These are phyloP conservation scores for Zoanthus gigantus DNA, from an alignment of 92 coral and sea anemone species.

Conservation along the genomic window DNA sequence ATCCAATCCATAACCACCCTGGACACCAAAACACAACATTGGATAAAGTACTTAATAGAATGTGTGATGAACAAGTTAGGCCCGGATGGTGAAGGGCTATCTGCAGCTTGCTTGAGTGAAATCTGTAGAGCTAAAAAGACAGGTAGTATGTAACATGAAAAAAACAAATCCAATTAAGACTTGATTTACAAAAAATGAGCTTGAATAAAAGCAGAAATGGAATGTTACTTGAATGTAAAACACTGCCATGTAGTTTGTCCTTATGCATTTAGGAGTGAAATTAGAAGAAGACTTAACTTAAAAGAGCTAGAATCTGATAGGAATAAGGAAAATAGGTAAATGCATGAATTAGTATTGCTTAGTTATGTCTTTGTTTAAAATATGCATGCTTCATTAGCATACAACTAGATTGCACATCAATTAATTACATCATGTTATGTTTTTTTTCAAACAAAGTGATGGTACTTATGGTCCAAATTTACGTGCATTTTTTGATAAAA, in stretches of 20 bases:
- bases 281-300: background rate
- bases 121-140: constrained; percentile 2
- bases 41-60: constrained; percentile 66
- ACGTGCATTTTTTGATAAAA: too few relatives aligned
- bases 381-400: too few relatives aligned
- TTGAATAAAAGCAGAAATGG: background rate
- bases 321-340: too few relatives aligned
- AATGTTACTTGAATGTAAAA: background rate
- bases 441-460: too few relatives aligned
- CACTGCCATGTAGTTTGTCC: background rate
- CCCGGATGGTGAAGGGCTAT: background rate
- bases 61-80: background rate
- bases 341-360: too few relatives aligned
- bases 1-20: constrained; percentile 76
- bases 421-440: too few relatives aligned
- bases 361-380: too few relatives aligned
- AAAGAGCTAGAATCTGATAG: too few relatives aligned
- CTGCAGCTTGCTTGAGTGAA: background rate
- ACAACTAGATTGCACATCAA: too few relatives aligned
- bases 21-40: constrained; percentile 78
- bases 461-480: too few relatives aligned
- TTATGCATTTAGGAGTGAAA: background rate
- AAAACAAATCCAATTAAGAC: background rate
- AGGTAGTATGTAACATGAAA: background rate
- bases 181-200: background rate